phyloP scores from a whole-genome alignment of 2,888 invertebrate species.

The Smittia sp. region DNA sequence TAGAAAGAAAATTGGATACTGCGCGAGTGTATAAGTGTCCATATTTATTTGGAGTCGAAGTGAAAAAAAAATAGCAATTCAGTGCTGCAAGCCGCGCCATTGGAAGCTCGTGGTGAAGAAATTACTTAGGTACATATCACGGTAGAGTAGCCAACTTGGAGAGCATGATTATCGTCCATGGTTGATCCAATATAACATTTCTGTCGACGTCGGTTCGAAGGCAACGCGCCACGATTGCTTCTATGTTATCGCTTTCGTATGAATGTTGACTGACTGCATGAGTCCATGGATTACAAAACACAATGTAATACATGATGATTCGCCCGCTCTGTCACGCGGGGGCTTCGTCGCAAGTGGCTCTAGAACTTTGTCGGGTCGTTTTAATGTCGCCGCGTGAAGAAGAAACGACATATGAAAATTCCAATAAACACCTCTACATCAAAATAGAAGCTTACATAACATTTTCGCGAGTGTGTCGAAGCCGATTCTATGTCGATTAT shows the following conservation, averaged over 20 bases:
- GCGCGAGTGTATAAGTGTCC: conserved; percentile 31
- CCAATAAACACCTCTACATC: conserved; percentile 38
- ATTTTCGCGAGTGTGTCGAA: conserved; percentile 27
- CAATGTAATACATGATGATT: too few relatives aligned
- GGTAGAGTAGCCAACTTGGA: too few relatives aligned
- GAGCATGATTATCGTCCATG: too few relatives aligned
- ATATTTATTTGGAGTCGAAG: background rate
- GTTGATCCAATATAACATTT: too few relatives aligned
- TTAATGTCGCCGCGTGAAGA: background rate
- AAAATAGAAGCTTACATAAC: conserved; percentile 23
- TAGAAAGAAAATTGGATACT: conserved; percentile 20
- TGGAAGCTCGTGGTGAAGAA: conserved; percentile 31
- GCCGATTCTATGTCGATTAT: background rate
- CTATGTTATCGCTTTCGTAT: too few relatives aligned
- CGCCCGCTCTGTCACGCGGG: background rate
- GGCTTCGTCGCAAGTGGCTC: background rate
- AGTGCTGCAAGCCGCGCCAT: conserved; percentile 32
- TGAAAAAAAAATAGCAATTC: conserved; percentile 26
- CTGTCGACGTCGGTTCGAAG: too few relatives aligned
- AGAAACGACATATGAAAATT: background rate
- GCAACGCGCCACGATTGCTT: too few relatives aligned
- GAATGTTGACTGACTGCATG: too few relatives aligned
- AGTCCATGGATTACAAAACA: too few relatives aligned
- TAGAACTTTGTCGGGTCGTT: background rate
- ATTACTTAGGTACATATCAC: conserved; percentile 31